Evolutionary conservation across 2,797 vertebrate species (phyloP).

Genomic region (Halcyon leucocephala): DNA sequence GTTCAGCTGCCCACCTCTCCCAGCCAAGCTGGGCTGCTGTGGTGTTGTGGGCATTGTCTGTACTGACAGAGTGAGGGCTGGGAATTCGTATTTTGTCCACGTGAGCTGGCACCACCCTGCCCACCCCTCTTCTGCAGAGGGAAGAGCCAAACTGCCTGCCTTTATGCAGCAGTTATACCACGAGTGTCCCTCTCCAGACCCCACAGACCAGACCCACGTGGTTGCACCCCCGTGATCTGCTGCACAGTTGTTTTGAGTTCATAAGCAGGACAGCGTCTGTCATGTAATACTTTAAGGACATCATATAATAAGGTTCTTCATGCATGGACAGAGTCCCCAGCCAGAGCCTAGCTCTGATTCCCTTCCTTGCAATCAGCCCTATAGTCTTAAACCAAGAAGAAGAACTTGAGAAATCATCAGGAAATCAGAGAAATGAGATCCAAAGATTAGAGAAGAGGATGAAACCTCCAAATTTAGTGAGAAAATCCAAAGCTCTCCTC

Average conservation of each 20-base stretch:
- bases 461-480: neutral
- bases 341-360: neutral
- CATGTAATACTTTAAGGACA: neutral
- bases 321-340: neutral
- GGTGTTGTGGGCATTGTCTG: neutral
- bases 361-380: neutral
- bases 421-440: neutral
- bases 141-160: neutral
- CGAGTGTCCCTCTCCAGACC: neutral
- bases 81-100: fast-evolving
- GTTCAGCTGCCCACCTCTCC: neutral
- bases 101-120: neutral
- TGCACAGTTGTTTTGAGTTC: neutral
- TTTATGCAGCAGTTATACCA: neutral
- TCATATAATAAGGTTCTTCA: neutral
- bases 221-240: neutral
- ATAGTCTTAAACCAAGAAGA: neutral
- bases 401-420: neutral
- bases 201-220: neutral
- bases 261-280: neutral
- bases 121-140: neutral
- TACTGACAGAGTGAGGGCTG: neutral
- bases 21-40: neutral
- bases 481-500: neutral
- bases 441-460: neutral